Evolutionary conservation across 2,888 invertebrate genomes (phyloP).

Genomic region (Papilio gigon): DNA sequence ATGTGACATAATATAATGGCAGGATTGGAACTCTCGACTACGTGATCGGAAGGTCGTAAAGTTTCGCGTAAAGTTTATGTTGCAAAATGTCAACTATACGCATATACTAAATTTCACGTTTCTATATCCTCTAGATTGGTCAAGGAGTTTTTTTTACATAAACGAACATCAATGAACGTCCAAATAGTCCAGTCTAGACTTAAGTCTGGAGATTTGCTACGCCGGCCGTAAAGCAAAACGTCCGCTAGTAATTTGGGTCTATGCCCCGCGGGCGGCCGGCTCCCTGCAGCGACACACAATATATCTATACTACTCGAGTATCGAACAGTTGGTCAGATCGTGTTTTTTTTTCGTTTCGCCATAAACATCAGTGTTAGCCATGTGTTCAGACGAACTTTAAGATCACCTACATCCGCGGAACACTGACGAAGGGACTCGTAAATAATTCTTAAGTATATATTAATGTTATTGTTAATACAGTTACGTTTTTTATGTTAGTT

Average conservation of each 20-base stretch:
- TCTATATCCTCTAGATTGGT: not conserved
- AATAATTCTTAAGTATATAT: slow-evolving; percentile 45
- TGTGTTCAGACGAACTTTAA: slow-evolving; percentile 62
- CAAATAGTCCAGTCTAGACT: slow-evolving; percentile 48
- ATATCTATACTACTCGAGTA: slow-evolving; percentile 60
- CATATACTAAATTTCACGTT: no score
- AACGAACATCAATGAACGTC: slow-evolving; percentile 30
- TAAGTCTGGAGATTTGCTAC: slow-evolving; percentile 47
- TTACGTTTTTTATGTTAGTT: slow-evolving; percentile 17
- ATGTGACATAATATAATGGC: no score
- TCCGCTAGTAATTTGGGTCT: slow-evolving; percentile 68
- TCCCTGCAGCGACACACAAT: slow-evolving; percentile 64
- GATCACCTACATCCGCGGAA: slow-evolving; percentile 54
- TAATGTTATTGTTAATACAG: slow-evolving; percentile 39
- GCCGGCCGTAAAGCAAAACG: slow-evolving; percentile 41
- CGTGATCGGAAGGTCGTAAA: no score
- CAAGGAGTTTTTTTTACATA: not conserved
- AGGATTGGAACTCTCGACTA: no score
- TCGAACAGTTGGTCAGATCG: slow-evolving; percentile 68
- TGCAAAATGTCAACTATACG: no score
- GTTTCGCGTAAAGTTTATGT: no score
- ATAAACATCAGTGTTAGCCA: slow-evolving; percentile 71
- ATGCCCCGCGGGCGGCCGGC: slow-evolving; percentile 65
- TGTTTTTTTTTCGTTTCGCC: slow-evolving; percentile 61
- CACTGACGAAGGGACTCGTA: slow-evolving; percentile 56